Evolutionary conservation across 1,140 invertebrate genomes (phyloP).

Genomic region (Antheraea pernyi): DNA sequence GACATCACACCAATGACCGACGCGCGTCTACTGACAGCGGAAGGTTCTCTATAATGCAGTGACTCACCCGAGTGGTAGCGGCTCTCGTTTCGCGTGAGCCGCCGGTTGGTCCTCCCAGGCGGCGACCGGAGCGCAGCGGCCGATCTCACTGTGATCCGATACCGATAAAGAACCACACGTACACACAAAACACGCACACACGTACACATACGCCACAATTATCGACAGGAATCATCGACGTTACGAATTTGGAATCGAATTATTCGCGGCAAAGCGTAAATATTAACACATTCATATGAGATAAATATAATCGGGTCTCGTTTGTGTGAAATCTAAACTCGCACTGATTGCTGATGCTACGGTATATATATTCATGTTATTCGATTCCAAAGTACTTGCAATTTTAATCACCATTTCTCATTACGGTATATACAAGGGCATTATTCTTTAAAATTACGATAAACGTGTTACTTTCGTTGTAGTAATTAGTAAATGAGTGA

Average conservation of each 20-base stretch:
- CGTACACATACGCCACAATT: slow-evolving; percentile 34
- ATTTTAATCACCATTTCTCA: slow-evolving; percentile 23
- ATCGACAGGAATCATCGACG: slow-evolving; percentile 3
- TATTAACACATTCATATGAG: not conserved
- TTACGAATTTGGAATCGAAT: slow-evolving; percentile 46
- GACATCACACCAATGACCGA: slow-evolving; percentile 38
- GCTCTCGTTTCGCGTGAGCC: slow-evolving; percentile 96
- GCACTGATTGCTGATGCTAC: not conserved
- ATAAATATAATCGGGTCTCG: not conserved
- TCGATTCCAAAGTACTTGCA: slow-evolving; percentile 38
- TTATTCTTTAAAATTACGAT: not conserved
- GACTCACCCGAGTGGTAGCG: slow-evolving; percentile 96
- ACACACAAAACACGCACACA: slow-evolving; percentile 22
- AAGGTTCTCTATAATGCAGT: slow-evolving; percentile 45
- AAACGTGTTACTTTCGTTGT: not conserved
- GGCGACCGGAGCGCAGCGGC: slow-evolving; percentile 77
- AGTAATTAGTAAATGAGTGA: not conserved
- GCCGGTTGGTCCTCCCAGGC: slow-evolving; percentile 89
- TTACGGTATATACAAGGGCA: not conserved
- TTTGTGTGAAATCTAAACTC: not conserved
- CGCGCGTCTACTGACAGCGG: slow-evolving; percentile 34
- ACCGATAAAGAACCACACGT: slow-evolving; percentile 57
- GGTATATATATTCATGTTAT: not conserved
- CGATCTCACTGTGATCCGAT: slow-evolving; percentile 62
- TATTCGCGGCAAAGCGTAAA: not conserved